Base-by-base conservation (phyloP, 2,797 vertebrate genomes). In the Enteromius fasciolatus region DNA sequence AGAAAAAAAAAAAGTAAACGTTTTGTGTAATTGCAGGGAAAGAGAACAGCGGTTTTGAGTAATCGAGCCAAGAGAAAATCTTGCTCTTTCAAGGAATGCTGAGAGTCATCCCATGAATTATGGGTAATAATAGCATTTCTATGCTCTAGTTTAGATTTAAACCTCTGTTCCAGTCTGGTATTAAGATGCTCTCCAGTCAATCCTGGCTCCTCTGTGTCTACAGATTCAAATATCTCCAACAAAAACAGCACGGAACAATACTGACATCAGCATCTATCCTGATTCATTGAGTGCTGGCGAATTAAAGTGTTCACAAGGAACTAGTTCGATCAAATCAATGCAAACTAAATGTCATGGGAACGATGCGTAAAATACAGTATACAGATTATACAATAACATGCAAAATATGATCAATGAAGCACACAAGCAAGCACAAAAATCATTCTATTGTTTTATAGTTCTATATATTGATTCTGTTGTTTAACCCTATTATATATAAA, bases 71-170 rank as follows among this genome's bases (percentile, higher is more conserved):
- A 82, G 15, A 81, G 31, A 76, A 79, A 75, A 78, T n/a, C 33
- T 54, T 76, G 64, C 44, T 64, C 64, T 52, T 76, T 68, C 44
- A 82, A 75, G 41, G 52, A 75, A 59, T 39, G 78, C 41, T 54
- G 17, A 67, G 72, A 81, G 52, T 33, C 64, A 76, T 84, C 78
- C 78, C 78, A 81, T 76, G 79, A 84, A 84, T 84, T 81, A 84
- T 72, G 83, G 83, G 70, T 84, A 76, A 84, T 84, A 84, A 84
- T 77, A 84, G 83, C 76, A 79, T 78, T 39, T 50, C 74, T 73
- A 39, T 70, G 23, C 73, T 61, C 83, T 77, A 69, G 64, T 81
- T 70, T 69, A 61, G 83, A 76, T 84, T 84, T 86, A 82, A 75
- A 66, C 64, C 85, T 86, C 79, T 54, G 76, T 80, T 63, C 73